Evolutionary conservation across 2,113 vertebrate genomes (phyloP).

Genomic region (Collichthys lucidus): DNA sequence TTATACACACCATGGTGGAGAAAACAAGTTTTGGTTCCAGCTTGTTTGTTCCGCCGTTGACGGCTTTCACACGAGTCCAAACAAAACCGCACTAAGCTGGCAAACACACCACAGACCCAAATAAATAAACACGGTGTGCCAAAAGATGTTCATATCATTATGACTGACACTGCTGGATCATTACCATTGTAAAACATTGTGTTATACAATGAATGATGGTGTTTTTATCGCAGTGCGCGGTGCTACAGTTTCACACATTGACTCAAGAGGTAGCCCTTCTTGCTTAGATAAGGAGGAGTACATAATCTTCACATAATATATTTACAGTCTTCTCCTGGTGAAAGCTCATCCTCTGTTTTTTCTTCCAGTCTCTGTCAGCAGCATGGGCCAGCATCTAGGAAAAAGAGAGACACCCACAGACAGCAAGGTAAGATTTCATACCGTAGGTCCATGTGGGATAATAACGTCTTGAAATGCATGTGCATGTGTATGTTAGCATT

Average conservation of each 20-base stretch:
- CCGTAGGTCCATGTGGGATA: background rate
- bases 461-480: background rate
- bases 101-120: background rate
- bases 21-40: background rate
- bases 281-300: constrained; percentile 40
- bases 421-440: constrained; percentile 69
- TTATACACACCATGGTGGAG: background rate
- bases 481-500: background rate
- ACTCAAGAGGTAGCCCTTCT: constrained; percentile 4
- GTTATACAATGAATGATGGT: background rate
- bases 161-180: no score
- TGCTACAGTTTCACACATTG: constrained; percentile 20
- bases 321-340: constrained; percentile 28
- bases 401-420: constrained; percentile 71
- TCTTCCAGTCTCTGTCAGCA: constrained; percentile 75
- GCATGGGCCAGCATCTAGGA: constrained; percentile 83
- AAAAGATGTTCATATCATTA: background rate
- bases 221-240: background rate
- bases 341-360: constrained; percentile 30
- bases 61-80: background rate
- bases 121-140: background rate
- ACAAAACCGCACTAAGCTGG: background rate
- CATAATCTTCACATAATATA: constrained; percentile 20
- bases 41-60: background rate
- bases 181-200: no score